Evolutionary conservation across 2,888 invertebrate species (phyloP), one percentile per base, ranked within the genome.

Genomic region (Thelaira solivaga): DNA sequence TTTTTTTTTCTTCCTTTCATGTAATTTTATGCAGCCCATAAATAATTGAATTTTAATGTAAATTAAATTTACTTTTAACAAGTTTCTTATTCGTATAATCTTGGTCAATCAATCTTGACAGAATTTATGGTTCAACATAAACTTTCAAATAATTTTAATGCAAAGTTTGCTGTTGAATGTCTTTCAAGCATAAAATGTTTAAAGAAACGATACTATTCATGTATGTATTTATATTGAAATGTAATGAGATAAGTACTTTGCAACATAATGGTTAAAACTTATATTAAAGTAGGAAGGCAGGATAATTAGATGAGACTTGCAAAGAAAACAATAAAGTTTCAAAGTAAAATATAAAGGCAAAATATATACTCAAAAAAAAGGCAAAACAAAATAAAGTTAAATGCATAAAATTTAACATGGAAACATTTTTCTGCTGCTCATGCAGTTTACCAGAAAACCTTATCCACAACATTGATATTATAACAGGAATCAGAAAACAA

Each of bases 1-100:
- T 8, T 4, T 8, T 71, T 51, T 71, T 20, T 10, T 18, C 31
- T 39, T 31, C 10, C 8, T 53, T 34, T 59, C 47, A 29, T 20
- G 36, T 18, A 20, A 36, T 36, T 62, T 53, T 53, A 20, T 13
- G 13, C 16, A 24, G 45, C 16, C 36, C 51, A 53, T 67, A 67
- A 74, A 67, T 67, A 67, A 67, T 53, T 67, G 49, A 59, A 67
- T 51, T 53, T 67, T 61, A 67, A 67, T 74, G 74, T 45, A 74
- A 74, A 73, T 73, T 65, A 65, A 73, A 67, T 74, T 67, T 34
- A 59, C 34, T 67, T 73, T 73, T 51, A 55, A 72, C 55, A 39
- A 55, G 36, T 24, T 64, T 16, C 31, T 57, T 47, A 31, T 39
- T 72, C 13, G 4, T 55, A 64, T n/a, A n/a, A n/a, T 72, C 64